Evolutionary conservation across 2,888 invertebrate species (phyloP), one percentile per base, ranked within the genome.

Genomic region (Drosophila cracens): DNA sequence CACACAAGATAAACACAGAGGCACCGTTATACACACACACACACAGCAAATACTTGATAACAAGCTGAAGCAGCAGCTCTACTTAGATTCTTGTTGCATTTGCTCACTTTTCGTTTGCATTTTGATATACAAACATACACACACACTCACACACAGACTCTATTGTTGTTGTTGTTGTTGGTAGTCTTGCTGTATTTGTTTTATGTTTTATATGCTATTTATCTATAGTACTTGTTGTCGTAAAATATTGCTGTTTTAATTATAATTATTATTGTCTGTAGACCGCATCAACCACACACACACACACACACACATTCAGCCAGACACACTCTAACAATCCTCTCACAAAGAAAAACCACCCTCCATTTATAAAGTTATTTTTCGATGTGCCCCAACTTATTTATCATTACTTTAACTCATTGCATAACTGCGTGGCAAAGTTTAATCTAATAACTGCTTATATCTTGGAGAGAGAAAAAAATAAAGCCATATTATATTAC

Each of bases 171-270:
- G 76, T 78, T 82, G 75, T 73, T 78, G 78, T 74, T 76, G 57
- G 63, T 84, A 84, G 85, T 69, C 53, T 79, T 70, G 72, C 58
- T 87, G 85, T 81, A 84, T 70, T 74, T 81, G 71, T 70, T 89
- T 70, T 76, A 75, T 72, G 70, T 59, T 81, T 74, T 57, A 67
- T 43, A 69, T 65, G 68, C 59, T 82, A 63, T 21, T 68, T 85
- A 69, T 71, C 58, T 76, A 79, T 77, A 61, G 51, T 78, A 79
- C 81, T 90, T 64, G 75, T 82, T 88, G 86, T 83, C 70, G 78
- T 82, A 73, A 61, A 79, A 74, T 79, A 66, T 87, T 86, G 74
- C 82, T 69, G 72, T 71, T 74, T 87, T 87, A 54, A 76, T 78
- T 66, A 51, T 68, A 29, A 60, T 61, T 58, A 64, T 58, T 53